Base-by-base conservation (phyloP, 2,888 invertebrate species). In the Aphodius granarius region DNA sequence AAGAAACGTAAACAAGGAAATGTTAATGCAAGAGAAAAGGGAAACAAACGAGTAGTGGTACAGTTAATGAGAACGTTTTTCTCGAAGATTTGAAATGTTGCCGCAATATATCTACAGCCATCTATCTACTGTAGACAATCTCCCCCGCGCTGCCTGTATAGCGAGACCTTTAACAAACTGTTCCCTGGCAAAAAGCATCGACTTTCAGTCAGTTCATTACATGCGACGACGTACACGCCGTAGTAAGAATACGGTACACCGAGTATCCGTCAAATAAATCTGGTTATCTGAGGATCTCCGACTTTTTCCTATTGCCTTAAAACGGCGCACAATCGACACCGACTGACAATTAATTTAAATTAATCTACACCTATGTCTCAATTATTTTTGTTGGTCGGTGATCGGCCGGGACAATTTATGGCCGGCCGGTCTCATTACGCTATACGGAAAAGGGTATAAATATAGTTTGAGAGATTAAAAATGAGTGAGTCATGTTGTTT, bases 321-420 rank as follows among this genome's bases (percentile, higher is more conserved):
- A 68, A 22, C 68, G 68, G 68, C 68, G 68, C 68, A 68, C 68
- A 68, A 68, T 68, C 68, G 68, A 22, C 68, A 68, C 68, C 68
- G 68, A 64, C 66, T 21, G 16, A 65, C 72, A 72, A 75, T 75
- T 75, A 75, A 75, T 72, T 76, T 73, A 73, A 76, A 76, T 73
- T 73, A 76, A 73, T 76, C 73, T 62, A 76, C 76, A 73, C 73
- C 64, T 76, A 73, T 20, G 73, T 76, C 71, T 76, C 73, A 76
- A 76, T 76, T 73, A 73, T 73, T 76, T 76, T 68, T 22, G 22
- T 68, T 20, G 21, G 19, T 22, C 68, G 68, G n/a, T 68, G 20
- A 22, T 68, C 68, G 68, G 22, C 68, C 68, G n/a, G 65, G 43
- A 43, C 43, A 13, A 43, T 43, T 43, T 43, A 43, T 43, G 6